Evolutionary conservation across 2,113 vertebrate genomes (phyloP), one percentile per base, ranked within the genome.

Genomic region (Ammodytes marinus): DNA sequence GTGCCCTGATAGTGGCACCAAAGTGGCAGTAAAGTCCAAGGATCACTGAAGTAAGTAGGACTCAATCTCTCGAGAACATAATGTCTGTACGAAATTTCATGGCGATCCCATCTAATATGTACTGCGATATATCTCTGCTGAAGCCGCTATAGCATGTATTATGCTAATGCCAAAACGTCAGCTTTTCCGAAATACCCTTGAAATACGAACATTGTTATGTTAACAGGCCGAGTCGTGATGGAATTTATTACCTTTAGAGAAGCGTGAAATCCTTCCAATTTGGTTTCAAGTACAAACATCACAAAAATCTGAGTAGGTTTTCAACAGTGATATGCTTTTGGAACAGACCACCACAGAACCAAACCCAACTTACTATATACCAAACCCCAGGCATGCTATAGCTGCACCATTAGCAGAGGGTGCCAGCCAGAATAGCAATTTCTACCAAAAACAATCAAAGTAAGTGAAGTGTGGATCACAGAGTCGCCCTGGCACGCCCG

Each of bases 401-500:
- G 27, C 27, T 27, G 27, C 45, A 85, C 54, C 77, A 65, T 66
- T 54, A 60, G 72, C 27, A 27, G 11, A 53, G 54, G 75, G 55
- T 65, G 69, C 52, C 61, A 66, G 79, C 82, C 77, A 83, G 82
- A 86, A 75, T 50, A 37, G 82, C 68, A 87, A 68, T 89, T 91
- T 86, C 84, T 88, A 87, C 72, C 77, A 77, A 85, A 88, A 89
- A 86, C 86, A 87, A 90, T 88, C 80, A 89, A 87, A 90, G 77
- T 66, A 79, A 80, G 86, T 84, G 74, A 80, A 83, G 89, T 86
- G 84, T 79, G 69, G 90, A 86, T 87, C 77, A 77, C 72, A 64
- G 87, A 81, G 77, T 82, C 77, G 42, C 73, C 75, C 74, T 87
- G 89, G 82, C 83, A 77, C 11, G 58, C 61, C 77, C 75, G 46